Conservation (phyloP, 92 coral and sea anemone species). For the Phymanthus crucifer region DNA sequence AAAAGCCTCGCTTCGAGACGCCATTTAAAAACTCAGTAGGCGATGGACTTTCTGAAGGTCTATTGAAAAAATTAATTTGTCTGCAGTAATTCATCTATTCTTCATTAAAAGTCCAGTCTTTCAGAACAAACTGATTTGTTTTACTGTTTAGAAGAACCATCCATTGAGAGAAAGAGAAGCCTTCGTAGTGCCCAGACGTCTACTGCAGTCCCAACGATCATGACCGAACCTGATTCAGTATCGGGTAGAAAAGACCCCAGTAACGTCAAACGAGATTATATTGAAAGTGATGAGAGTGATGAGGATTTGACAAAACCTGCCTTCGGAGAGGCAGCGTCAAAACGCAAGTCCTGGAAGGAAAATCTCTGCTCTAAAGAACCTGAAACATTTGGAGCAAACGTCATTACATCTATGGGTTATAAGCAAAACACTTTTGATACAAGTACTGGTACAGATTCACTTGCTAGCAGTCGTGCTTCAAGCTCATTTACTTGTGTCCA, state of each 20-base stretch:
- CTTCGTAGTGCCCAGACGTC: slow-evolving; percentile 64
- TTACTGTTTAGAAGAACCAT: not conserved
- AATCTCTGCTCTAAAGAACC: not conserved
- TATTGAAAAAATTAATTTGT: too few species aligned
- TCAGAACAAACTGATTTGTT: not conserved
- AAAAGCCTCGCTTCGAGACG: too few species aligned
- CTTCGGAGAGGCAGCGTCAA: not conserved
- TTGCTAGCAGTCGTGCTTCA: not conserved
- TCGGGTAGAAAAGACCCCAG: not conserved
- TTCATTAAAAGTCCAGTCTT: too few species aligned
- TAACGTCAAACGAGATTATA: not conserved
- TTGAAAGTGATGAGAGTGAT: slow-evolving; percentile 31
- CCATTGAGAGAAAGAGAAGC: slow-evolving; percentile 64
- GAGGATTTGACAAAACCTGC: slow-evolving; percentile 33
- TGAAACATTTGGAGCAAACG: slow-evolving; percentile 14
- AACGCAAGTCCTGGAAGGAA: slow-evolving; percentile 8
- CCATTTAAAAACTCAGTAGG: too few species aligned
- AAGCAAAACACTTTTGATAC: not conserved
- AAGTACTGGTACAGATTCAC: not conserved
- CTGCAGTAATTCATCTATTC: too few species aligned
- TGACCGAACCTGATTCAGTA: not conserved
- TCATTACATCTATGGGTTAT: not conserved
- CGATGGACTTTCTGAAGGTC: too few species aligned
- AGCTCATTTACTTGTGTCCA: not conserved
- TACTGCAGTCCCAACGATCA: not conserved